Base-by-base conservation (phyloP, 2,888 invertebrate genomes). In the Tuta absoluta region DNA sequence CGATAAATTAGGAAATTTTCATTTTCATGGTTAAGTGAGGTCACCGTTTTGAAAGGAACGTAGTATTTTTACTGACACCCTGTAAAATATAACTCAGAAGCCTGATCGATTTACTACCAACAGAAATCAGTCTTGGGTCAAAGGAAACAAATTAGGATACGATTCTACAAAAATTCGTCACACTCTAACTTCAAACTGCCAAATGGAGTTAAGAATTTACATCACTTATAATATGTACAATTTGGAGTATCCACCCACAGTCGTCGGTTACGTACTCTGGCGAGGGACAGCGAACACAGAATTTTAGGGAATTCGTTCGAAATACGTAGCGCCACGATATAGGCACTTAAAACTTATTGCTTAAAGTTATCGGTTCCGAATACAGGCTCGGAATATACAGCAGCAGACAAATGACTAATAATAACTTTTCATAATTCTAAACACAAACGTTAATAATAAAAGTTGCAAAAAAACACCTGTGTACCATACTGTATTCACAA, bases 121-220 rank as follows among this genome's bases (percentile, higher is more conserved):
- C 76, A 84, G 79, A 85, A 82, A 85, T 87, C 88, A 90, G 89
- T 89, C 89, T 89, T 89, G 83, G 82, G 80, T 85, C 80, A 81
- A 85, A 87, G 82, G 82, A 88, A 88, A 88, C 78, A 78, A 82
- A 79, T 78, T 74, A 81, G 74, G 81, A 28, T 28, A 79, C 75
- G 75, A 2, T 74, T 73, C 75, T 72, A 73, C 73, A 75, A 74
- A 75, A 77, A 78, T 76, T 76, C 72, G 71, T 78, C 73, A 78
- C 72, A 76, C 76, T 75, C 73, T 66, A 71, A 68, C 64, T 69
- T 73, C 69, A 67, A 77, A 73, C 71, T 69, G 72, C 66, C 71
- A 23, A 51, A 67, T 70, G 72, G 70, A 72, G 75, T 75, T 71
- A 71, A 72, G 71, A 73, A 76, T 72, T 73, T 70, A 73, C 70